phyloP scores from a whole-genome alignment of 2,797 vertebrate species.

The Lutra lutra region DNA sequence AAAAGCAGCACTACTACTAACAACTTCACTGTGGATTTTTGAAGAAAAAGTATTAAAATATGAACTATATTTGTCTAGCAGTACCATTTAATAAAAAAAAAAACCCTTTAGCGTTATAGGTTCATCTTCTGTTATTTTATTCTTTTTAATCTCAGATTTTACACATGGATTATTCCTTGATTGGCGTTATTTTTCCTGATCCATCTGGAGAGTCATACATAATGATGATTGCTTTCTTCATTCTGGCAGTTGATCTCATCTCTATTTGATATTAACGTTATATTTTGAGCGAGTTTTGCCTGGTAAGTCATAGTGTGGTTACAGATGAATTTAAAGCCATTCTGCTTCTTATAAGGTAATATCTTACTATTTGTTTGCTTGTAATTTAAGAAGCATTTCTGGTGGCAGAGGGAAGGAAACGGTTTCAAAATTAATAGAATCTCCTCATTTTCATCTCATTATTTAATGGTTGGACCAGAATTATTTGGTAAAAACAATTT shows the following conservation, averaged over 20 bases:
- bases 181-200: constrained; percentile 89
- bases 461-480: background rate
- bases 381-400: background rate
- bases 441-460: background rate
- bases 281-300: constrained; percentile 94
- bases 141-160: constrained; percentile 86
- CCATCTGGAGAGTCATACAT: constrained; percentile 89
- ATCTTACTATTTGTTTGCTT: background rate
- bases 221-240: constrained; percentile 88
- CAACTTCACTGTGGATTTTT: background rate
- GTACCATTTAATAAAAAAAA: background rate
- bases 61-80: background rate
- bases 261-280: constrained; percentile 91
- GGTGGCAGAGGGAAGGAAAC: background rate
- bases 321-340: background rate
- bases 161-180: constrained; percentile 89
- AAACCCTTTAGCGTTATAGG: background rate
- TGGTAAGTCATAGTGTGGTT: constrained; percentile 84
- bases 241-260: constrained; percentile 90
- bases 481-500: background rate
- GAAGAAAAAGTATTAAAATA: background rate
- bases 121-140: background rate
- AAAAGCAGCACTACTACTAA: background rate
- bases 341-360: background rate
- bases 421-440: background rate